phyloP scores from a whole-genome alignment of 2,888 invertebrate species.

The Lasiommata megera region DNA sequence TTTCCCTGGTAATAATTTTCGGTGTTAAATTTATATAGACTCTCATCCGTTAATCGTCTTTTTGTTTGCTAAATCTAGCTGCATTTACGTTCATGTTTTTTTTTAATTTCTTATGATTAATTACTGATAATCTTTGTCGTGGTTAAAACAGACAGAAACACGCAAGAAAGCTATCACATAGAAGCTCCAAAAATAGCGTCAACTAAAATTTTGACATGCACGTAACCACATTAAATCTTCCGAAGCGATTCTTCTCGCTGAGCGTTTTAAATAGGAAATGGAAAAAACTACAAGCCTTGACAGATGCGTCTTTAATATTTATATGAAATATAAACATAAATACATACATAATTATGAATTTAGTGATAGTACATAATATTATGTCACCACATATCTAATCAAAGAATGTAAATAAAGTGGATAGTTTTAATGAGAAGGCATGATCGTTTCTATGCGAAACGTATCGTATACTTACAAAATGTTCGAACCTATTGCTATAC shows the following conservation, averaged over 20 bases:
- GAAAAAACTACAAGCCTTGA: slow-evolving; percentile 1
- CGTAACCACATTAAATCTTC: too few species aligned
- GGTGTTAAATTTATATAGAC: background rate
- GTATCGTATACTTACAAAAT: slow-evolving; percentile 63
- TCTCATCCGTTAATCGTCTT: too few species aligned
- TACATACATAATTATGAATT: slow-evolving; percentile 3
- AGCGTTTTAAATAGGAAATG: too few species aligned
- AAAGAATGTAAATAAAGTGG: slow-evolving; percentile 25
- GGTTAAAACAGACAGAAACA: too few species aligned
- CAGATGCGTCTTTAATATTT: slow-evolving; percentile 15
- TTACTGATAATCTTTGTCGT: too few species aligned
- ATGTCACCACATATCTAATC: slow-evolving; percentile 26
- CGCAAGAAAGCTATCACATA: too few species aligned
- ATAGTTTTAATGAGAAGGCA: slow-evolving; percentile 34
- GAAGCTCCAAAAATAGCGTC: too few species aligned
- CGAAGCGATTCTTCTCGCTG: too few species aligned
- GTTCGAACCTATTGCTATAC: slow-evolving; percentile 64
- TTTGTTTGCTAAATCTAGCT: too few species aligned
- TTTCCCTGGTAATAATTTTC: background rate
- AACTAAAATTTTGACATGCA: too few species aligned
- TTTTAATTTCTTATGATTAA: background rate
- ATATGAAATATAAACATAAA: slow-evolving; percentile 13
- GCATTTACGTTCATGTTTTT: too few species aligned
- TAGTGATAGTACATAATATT: slow-evolving; percentile 3
- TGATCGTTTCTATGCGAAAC: slow-evolving; percentile 44